phyloP scores from a whole-genome alignment of 2,888 invertebrate genomes.

The Mythimna impura region DNA sequence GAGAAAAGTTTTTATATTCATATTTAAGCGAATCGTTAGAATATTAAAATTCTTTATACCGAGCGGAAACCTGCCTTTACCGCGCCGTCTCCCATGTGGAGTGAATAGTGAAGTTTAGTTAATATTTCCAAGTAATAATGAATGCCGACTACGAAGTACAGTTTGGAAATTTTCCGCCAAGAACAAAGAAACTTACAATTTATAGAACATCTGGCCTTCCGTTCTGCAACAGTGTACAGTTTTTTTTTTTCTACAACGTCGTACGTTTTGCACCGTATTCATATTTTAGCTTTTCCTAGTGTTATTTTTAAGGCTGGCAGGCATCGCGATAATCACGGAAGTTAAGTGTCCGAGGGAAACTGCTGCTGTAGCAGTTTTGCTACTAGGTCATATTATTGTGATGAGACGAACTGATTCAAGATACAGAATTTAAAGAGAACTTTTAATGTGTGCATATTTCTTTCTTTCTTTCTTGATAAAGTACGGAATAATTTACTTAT shows the following conservation, averaged over 20 bases:
- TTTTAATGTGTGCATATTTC: neutral
- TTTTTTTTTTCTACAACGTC: conserved; percentile 52
- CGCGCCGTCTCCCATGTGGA: conserved; percentile 42
- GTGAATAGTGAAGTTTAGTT: conserved; percentile 62
- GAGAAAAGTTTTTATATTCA: neutral
- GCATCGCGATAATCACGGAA: conserved; percentile 59
- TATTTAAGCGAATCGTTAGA: neutral
- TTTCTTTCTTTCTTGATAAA: no score
- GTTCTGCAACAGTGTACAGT: conserved; percentile 41
- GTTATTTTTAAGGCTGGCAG: conserved; percentile 50
- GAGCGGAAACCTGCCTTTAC: conserved; percentile 22
- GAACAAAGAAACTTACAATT: conserved; percentile 65
- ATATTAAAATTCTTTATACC: conserved; percentile 19
- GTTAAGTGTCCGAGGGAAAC: conserved; percentile 34
- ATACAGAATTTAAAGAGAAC: conserved; percentile 10
- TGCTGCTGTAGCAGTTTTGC: conserved; percentile 31
- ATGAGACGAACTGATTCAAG: conserved; percentile 28
- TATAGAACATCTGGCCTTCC: conserved; percentile 63
- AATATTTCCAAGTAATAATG: conserved; percentile 65
- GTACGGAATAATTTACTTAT: no score
- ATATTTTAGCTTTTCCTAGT: conserved; percentile 49
- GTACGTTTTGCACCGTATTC: conserved; percentile 43
- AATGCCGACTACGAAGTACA: conserved; percentile 55
- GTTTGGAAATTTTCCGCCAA: conserved; percentile 59
- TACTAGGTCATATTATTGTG: conserved; percentile 43